These are phyloP conservation scores for Aculops lycopersici DNA, from an alignment of 1,140 invertebrate species.

Conservation along the genomic window DNA sequence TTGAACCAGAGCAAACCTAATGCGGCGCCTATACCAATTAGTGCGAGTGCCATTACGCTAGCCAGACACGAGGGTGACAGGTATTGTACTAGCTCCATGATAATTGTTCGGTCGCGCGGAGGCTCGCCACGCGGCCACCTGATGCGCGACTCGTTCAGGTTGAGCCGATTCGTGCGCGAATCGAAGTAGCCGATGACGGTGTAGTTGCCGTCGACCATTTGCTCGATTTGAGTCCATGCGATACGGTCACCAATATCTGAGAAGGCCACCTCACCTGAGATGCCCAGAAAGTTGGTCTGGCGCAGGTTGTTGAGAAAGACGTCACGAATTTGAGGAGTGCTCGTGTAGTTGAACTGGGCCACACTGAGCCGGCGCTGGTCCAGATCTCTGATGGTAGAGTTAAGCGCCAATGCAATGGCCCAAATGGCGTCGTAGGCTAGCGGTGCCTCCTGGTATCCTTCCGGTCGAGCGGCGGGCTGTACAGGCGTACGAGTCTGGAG, in stretches of 20 bases:
- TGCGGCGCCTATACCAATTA: constrained; percentile 47
- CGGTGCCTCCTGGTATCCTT: constrained; percentile 82
- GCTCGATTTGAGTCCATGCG: constrained; percentile 90
- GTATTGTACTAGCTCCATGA: constrained; percentile 40
- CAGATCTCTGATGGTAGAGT: constrained; percentile 65
- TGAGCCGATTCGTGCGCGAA: constrained; percentile 66
- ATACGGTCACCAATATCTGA: constrained; percentile 63
- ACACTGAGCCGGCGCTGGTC: constrained; percentile 39
- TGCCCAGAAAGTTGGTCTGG: constrained; percentile 55
- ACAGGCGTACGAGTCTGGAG: constrained; percentile 20
- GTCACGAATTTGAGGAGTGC: constrained; percentile 76
- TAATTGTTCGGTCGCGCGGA: constrained; percentile 64
- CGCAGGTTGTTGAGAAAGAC: constrained; percentile 83
- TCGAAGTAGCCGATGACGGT: constrained; percentile 84
- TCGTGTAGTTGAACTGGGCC: constrained; percentile 87
- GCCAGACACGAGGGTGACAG: constrained; percentile 58
- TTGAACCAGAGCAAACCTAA: constrained; percentile 57
- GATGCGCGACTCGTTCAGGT: constrained; percentile 55
- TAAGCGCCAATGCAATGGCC: constrained; percentile 82
- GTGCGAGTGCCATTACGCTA: constrained; percentile 55
- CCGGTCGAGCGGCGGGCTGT: constrained; percentile 32
- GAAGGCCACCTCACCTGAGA: constrained; percentile 25
- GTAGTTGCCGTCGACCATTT: constrained; percentile 73
- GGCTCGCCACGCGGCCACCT: constrained; percentile 43
- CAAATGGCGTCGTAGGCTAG: constrained; percentile 95